phyloP scores from a whole-genome alignment of 2,797 vertebrate genomes.

The Fundulus diaphanus region DNA sequence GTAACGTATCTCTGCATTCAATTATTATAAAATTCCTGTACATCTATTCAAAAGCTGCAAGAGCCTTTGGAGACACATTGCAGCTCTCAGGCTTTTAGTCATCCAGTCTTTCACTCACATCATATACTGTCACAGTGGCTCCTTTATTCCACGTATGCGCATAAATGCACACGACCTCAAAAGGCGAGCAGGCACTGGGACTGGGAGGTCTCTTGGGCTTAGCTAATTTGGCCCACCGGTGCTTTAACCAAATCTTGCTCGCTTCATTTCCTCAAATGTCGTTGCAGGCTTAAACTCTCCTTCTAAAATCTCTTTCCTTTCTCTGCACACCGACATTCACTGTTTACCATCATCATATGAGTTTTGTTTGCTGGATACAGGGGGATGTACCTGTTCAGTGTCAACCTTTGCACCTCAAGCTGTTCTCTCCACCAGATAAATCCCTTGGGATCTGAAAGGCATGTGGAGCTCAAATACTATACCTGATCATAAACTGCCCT shows the following conservation, averaged over 20 bases:
- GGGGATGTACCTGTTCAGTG: conserved; percentile 14
- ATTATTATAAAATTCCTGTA: conserved; percentile 58
- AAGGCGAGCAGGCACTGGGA: conserved; percentile 7
- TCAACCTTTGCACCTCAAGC: conserved; percentile 26
- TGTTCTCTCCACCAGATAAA: conserved; percentile 14
- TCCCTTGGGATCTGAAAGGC: conserved; percentile 14
- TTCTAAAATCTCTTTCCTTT: conserved; percentile 43
- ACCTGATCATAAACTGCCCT: neutral
- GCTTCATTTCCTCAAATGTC: conserved; percentile 47
- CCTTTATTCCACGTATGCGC: conserved; percentile 4
- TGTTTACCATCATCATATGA: conserved; percentile 49
- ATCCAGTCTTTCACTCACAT: conserved; percentile 48
- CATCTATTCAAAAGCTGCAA: conserved; percentile 40
- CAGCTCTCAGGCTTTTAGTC: conserved; percentile 55
- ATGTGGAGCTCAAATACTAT: conserved; percentile 16
- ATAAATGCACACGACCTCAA: conserved; percentile 22
- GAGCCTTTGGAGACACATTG: conserved; percentile 49
- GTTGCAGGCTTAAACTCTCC: conserved; percentile 26
- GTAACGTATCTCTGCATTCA: conserved; percentile 52
- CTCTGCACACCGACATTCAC: neutral
- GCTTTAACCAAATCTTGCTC: conserved; percentile 56
- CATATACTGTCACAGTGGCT: neutral
- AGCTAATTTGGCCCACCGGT: conserved; percentile 75
- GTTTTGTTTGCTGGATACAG: conserved; percentile 48
- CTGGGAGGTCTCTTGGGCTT: conserved; percentile 52